Evolutionary conservation across 2,888 invertebrate genomes (phyloP), one percentile per base, ranked within the genome.

Genomic region (Synergus japonicus): DNA sequence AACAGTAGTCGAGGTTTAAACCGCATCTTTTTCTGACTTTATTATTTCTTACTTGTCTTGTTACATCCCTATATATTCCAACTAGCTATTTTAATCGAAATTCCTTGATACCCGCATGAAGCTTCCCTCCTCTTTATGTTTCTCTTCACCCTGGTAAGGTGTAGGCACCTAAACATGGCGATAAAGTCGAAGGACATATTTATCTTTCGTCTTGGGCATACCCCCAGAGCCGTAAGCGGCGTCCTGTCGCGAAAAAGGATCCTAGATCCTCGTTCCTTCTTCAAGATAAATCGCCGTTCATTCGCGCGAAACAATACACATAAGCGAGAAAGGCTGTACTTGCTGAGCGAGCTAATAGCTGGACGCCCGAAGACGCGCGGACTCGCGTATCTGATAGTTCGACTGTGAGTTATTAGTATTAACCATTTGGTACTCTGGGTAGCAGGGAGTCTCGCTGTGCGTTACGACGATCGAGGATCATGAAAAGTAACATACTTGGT

Each of bases 271-370:
- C 66, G 80, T 83, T 77, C 83, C 81, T 81, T 80, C 82, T 77
- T 76, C 49, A 79, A 87, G 83, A 87, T 87, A 87, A 87, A 87
- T 87, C 87, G 84, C 81, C 78, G 83, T 86, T 87, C 86, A 84
- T 86, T 87, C 87, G 84, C 85, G 85, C 87, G 81, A 60, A 69
- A 69, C 69, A 69, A 69, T 69, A 69, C 69, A 69, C 37, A 69
- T 54, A 69, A 69, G 22, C 46, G 67, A 66, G 66, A 69, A 69
- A 69, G 49, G 15, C 49, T 69, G n/a, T 12, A 69, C 37, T 37
- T 69, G 29, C 69, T 49, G 65, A 43, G 41, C 65, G 43, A 65
- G 65, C 65, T 65, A 69, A 69, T 69, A 69, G 69, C 69, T 69
- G 22, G 46, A 54, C 69, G 69, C 49, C 49, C 49, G 69, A 69